A percentile compares a stretch with the other conserved stretches of the same genome.
These are phyloP conservation scores for Drosophila paulistorum DNA, from an alignment of 1,140 invertebrate genomes.

Conservation along the genomic window DNA sequence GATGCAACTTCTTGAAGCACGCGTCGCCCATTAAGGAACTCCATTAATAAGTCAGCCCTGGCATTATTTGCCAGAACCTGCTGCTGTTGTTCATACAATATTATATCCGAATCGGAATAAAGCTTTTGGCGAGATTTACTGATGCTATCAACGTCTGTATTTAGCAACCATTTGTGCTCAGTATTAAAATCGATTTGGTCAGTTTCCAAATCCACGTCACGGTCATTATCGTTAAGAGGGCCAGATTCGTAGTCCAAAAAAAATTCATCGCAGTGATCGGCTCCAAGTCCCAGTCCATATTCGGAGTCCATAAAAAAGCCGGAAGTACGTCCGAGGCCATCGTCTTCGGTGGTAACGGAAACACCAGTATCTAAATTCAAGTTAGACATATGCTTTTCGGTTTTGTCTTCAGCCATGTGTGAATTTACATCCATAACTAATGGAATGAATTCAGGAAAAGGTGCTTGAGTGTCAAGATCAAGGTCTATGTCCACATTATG, in stretches of 20 bases:
- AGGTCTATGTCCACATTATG: slow-evolving; percentile 17
- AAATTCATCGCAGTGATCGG: slow-evolving; percentile 15
- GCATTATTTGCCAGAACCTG: slow-evolving; percentile 66
- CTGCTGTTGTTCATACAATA: slow-evolving; percentile 63
- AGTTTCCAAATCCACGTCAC: slow-evolving; percentile 31
- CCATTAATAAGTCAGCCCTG: slow-evolving; percentile 56
- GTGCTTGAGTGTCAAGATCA: slow-evolving; percentile 5
- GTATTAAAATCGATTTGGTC: background rate
- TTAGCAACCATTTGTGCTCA: background rate
- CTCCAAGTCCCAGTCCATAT: slow-evolving; percentile 9
- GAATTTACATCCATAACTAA: slow-evolving; percentile 26
- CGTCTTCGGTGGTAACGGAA: background rate
- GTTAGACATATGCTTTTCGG: slow-evolving; percentile 8
- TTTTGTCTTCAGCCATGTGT: slow-evolving; percentile 4
- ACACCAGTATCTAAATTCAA: slow-evolving; percentile 9
- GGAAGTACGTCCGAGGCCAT: background rate
- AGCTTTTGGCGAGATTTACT: slow-evolving; percentile 33
- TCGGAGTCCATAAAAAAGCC: slow-evolving; percentile 33
- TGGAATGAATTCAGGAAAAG: slow-evolving; percentile 28
- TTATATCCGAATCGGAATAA: slow-evolving; percentile 59
- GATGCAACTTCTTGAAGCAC: slow-evolving; percentile 55
- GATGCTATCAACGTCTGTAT: background rate
- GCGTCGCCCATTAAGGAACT: slow-evolving; percentile 64
- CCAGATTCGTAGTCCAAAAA: slow-evolving; percentile 27
- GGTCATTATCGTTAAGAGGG: background rate